A percentile compares a stretch with the other conserved stretches of the same genome.
phyloP scores from a whole-genome alignment of 2,888 invertebrate genomes.

The Machimus rusticus region DNA sequence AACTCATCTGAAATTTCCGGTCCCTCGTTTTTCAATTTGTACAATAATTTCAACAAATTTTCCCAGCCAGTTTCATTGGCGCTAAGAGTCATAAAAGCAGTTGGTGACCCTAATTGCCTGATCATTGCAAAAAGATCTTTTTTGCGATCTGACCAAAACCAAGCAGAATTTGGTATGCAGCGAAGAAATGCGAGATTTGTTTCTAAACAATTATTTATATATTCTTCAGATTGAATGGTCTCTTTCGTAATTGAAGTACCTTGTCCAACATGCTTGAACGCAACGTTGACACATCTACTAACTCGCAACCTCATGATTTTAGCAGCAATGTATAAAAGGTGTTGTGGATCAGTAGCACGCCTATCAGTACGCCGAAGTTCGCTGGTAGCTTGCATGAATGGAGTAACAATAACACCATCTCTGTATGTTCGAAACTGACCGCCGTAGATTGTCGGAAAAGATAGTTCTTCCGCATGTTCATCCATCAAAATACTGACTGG shows the following conservation, averaged over 20 bases:
- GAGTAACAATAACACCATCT: conserved; percentile 53
- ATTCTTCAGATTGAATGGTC: too few species aligned
- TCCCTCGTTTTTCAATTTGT: not conserved
- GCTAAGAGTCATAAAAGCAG: conserved; percentile 58
- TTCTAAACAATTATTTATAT: too few species aligned
- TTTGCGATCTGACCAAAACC: too few species aligned
- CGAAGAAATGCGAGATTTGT: too few species aligned
- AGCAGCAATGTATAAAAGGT: conserved; percentile 58
- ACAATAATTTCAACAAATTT: conserved; percentile 51
- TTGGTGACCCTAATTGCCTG: not conserved
- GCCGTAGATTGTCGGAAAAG: conserved; percentile 48
- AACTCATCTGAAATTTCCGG: not conserved
- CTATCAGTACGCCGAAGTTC: conserved; percentile 51
- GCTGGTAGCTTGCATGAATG: conserved; percentile 35
- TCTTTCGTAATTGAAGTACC: too few species aligned
- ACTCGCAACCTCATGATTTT: conserved; percentile 48
- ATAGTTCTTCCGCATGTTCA: conserved; percentile 57
- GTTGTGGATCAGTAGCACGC: conserved; percentile 54
- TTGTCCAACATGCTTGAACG: too few species aligned
- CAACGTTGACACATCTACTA: too few species aligned
- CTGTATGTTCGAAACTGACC: conserved; percentile 40
- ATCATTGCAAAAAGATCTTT: too few species aligned
- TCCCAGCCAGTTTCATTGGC: conserved; percentile 60
- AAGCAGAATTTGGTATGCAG: too few species aligned
- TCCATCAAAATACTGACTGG: conserved; percentile 52